These are phyloP conservation scores for Iguana delicatissima DNA, from an alignment of 2,797 vertebrate genomes.

Conservation along the genomic window DNA sequence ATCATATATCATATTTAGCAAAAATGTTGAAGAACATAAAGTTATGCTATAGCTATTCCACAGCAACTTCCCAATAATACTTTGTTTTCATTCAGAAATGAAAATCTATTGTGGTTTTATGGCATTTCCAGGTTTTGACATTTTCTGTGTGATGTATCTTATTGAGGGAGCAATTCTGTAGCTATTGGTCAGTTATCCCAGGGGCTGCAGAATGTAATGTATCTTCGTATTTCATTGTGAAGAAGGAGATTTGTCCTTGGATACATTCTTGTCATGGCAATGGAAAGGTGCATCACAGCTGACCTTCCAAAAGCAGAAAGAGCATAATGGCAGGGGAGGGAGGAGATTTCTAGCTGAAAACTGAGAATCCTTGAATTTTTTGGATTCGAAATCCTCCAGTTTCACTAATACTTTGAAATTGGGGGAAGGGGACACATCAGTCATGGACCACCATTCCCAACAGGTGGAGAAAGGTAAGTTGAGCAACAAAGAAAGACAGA, in stretches of 20 bases:
- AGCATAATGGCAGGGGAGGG: not conserved
- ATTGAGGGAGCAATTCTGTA: not conserved
- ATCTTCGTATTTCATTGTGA: not conserved
- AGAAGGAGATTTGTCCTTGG: not conserved
- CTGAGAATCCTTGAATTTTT: not conserved
- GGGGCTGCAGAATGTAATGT: not conserved
- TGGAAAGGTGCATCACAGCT: too few species aligned
- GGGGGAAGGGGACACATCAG: not conserved
- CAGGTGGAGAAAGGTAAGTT: too few species aligned
- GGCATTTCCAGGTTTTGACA: not conserved
- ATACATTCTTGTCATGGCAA: too few species aligned
- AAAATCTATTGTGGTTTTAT: not conserved
- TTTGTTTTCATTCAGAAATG: not conserved
- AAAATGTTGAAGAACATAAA: not conserved
- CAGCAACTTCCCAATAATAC: not conserved
- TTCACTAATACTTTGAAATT: not conserved
- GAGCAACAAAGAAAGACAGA: too few species aligned
- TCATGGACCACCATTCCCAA: not conserved
- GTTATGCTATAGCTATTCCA: not conserved
- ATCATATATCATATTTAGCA: not conserved
- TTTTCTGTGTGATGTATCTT: not conserved
- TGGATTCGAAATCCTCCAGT: not conserved
- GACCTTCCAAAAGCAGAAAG: not conserved
- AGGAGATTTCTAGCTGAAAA: not conserved
- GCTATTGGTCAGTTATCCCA: not conserved